These are phyloP conservation scores for Drosophila kokeensis DNA, from an alignment of 2,888 invertebrate genomes.

Conservation along the genomic window DNA sequence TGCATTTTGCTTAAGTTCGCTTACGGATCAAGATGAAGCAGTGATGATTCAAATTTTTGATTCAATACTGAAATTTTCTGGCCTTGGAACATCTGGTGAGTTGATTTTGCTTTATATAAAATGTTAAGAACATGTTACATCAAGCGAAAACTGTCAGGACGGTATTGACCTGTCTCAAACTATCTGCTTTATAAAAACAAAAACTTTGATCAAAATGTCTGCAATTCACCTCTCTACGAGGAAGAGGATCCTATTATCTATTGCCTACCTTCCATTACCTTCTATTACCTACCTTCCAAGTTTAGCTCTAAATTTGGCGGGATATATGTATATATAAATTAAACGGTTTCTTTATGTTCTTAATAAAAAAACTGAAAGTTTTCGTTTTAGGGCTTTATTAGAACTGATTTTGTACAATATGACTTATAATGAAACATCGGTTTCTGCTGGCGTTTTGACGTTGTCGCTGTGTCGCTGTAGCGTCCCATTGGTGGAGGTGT, in stretches of 20 bases:
- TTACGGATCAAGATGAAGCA: conserved; percentile 94
- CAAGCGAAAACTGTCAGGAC: not conserved
- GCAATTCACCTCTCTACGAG: not conserved
- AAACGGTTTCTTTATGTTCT: too few relatives aligned
- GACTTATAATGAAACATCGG: not conserved
- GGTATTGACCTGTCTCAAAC: too few relatives aligned
- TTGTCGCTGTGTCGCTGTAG: not conserved
- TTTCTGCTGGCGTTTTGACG: not conserved
- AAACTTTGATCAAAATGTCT: fast-evolving
- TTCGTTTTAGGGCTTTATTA: too few relatives aligned
- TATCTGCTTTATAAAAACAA: too few relatives aligned
- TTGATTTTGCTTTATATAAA: not conserved
- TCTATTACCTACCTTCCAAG: too few relatives aligned
- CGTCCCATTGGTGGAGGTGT: not conserved
- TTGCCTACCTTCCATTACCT: too few relatives aligned
- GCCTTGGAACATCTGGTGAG: conserved; percentile 89
- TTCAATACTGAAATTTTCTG: conserved; percentile 94
- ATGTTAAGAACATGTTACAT: not conserved
- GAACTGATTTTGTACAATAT: too few relatives aligned
- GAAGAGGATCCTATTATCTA: too few relatives aligned
- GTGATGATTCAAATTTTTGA: conserved; percentile 95
- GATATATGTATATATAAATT: not conserved
- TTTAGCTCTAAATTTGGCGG: not conserved
- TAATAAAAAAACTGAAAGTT: too few relatives aligned
- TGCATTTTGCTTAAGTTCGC: conserved; percentile 92